A percentile compares a stretch with the other conserved stretches of the same genome.
Evolutionary conservation across 2,113 vertebrate genomes (phyloP).

Genomic region (Glareola pratincola): DNA sequence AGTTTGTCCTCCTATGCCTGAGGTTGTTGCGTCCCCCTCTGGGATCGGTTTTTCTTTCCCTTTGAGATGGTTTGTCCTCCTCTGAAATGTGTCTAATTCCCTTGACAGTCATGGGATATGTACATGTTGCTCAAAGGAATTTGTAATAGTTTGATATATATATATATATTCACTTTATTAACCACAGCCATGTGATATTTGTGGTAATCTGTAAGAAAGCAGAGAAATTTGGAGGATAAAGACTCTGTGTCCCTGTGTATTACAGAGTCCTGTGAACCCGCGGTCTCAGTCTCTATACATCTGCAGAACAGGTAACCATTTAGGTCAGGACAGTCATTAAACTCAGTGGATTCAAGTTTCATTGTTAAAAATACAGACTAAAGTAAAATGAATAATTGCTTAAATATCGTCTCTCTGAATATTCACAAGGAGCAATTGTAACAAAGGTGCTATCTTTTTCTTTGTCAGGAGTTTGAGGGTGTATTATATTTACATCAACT

Average conservation of each 20-base stretch:
- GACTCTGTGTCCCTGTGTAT: background rate
- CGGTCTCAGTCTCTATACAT: background rate
- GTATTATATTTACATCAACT: background rate
- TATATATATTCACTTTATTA: background rate
- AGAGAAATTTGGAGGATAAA: background rate
- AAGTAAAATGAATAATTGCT: background rate
- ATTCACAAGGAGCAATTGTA: background rate
- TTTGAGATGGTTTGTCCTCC: background rate
- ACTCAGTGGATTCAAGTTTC: background rate
- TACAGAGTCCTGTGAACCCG: background rate
- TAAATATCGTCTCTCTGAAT: background rate
- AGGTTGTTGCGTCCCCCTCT: background rate
- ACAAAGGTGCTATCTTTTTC: background rate
- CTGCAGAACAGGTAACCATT: background rate
- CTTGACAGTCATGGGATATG: background rate
- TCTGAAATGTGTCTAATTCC: background rate
- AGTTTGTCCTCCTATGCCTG: background rate
- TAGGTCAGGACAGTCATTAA: background rate
- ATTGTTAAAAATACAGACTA: background rate
- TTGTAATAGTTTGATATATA: background rate
- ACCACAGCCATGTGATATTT: background rate
- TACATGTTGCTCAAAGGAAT: background rate
- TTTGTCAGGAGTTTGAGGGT: background rate
- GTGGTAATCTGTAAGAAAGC: background rate
- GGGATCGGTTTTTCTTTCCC: background rate